Conservation (phyloP, 1,140 invertebrate species). For the Idris sp. region DNA sequence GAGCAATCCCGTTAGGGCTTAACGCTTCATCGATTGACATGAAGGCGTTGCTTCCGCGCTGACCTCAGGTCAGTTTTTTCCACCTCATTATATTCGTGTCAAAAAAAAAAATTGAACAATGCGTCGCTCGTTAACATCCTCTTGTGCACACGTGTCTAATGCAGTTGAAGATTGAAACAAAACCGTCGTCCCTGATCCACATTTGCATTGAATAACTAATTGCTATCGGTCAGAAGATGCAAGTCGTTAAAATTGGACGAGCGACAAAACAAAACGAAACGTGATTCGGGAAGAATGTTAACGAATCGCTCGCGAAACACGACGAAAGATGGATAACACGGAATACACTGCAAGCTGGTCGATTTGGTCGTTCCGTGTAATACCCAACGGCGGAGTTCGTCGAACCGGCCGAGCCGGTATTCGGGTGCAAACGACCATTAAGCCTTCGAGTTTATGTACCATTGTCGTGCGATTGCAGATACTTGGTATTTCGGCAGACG, state of each 20-base stretch:
- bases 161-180: constrained; percentile 33
- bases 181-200: constrained; percentile 25
- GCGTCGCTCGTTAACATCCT: constrained; percentile 30
- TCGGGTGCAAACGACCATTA: constrained; percentile 53
- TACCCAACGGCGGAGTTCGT: constrained; percentile 51
- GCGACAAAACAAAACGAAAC: constrained; percentile 35
- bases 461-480: constrained; percentile 40
- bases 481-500: constrained; percentile 11
- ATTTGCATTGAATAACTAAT: constrained; percentile 51
- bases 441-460: constrained; percentile 35
- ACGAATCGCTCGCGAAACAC: constrained; percentile 59
- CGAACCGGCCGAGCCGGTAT: constrained; percentile 44
- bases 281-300: constrained; percentile 65
- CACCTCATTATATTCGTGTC: constrained; percentile 22
- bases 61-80: constrained; percentile 51
- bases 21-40: constrained; percentile 61
- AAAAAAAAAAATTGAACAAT: constrained; percentile 53
- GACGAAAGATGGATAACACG: constrained; percentile 61
- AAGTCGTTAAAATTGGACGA: too few relatives aligned
- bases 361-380: constrained; percentile 50
- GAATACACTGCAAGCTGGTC: constrained; percentile 46
- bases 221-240: too few relatives aligned
- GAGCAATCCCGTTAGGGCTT: constrained; percentile 52
- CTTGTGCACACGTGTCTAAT: constrained; percentile 23
- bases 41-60: constrained; percentile 58